Evolutionary conservation across 2,113 vertebrate species (phyloP).

Genomic region (Oenanthe oenanthe): DNA sequence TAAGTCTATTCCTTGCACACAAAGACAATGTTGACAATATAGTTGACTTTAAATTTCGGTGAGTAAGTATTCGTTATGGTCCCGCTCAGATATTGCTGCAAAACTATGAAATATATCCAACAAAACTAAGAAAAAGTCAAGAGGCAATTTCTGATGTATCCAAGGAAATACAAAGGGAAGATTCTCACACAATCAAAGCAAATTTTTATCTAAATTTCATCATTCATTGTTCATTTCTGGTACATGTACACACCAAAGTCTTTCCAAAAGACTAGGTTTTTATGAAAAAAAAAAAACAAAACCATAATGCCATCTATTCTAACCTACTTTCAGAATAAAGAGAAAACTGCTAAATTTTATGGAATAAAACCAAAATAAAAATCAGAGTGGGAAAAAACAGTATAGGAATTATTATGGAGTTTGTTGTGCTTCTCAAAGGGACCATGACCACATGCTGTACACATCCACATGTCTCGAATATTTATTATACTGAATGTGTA

Average conservation of each 20-base stretch:
- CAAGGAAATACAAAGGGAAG: background rate
- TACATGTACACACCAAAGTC: background rate
- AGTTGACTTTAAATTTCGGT: background rate
- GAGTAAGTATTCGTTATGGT: background rate
- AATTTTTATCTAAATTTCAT: background rate
- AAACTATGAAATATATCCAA: background rate
- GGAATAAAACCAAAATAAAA: background rate
- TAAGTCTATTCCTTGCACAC: background rate
- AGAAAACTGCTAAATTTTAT: background rate
- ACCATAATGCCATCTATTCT: background rate
- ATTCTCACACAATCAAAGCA: background rate
- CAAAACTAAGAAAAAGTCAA: background rate
- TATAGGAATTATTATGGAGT: background rate
- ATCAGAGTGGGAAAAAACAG: fast-evolving
- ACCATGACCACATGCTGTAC: background rate
- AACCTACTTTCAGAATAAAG: background rate
- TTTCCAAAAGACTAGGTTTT: background rate
- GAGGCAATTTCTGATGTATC: background rate
- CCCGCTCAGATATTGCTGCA: background rate
- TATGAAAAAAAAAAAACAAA: background rate
- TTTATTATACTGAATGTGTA: background rate
- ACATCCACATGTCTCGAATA: background rate
- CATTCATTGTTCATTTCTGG: background rate
- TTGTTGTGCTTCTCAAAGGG: background rate
- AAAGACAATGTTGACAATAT: background rate